These are phyloP conservation scores for Macropodus opercularis DNA, from an alignment of 2,797 vertebrate genomes.

Conservation along the genomic window DNA sequence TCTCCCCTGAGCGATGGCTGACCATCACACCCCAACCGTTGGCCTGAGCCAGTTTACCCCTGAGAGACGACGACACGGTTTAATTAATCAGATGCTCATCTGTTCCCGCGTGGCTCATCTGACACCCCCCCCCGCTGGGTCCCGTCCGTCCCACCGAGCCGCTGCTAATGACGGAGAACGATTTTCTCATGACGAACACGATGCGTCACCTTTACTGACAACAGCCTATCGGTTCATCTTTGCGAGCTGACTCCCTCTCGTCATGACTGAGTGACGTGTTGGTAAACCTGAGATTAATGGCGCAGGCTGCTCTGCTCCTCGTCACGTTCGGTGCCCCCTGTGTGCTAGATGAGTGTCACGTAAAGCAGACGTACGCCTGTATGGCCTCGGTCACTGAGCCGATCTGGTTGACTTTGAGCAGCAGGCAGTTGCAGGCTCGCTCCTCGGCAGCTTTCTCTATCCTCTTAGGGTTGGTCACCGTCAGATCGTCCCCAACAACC, in stretches of 20 bases:
- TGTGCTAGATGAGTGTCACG: too few species aligned
- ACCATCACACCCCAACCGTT: slow-evolving; percentile 98
- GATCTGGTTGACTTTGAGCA: slow-evolving; percentile 97
- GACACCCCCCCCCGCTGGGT: slow-evolving; percentile 18
- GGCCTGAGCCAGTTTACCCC: slow-evolving; percentile 94
- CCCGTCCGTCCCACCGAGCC: not conserved
- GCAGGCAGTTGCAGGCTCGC: slow-evolving; percentile 93
- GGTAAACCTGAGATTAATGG: slow-evolving; percentile 32
- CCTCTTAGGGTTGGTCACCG: slow-evolving; percentile 92
- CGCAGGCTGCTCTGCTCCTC: too few species aligned
- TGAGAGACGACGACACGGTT: slow-evolving; percentile 24
- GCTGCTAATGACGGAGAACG: slow-evolving; percentile 25
- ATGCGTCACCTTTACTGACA: slow-evolving; percentile 34
- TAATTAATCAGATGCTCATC: slow-evolving; percentile 27
- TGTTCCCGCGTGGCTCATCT: too few species aligned
- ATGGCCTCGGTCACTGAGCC: slow-evolving; percentile 92
- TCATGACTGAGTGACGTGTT: slow-evolving; percentile 23
- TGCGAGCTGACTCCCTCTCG: not conserved
- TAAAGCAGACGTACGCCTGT: slow-evolving; percentile 82
- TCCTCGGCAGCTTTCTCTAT: slow-evolving; percentile 92
- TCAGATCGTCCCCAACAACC: slow-evolving; percentile 93
- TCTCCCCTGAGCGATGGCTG: slow-evolving; percentile 95
- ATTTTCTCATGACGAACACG: slow-evolving; percentile 14
- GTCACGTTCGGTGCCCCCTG: too few species aligned
- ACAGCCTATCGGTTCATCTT: slow-evolving; percentile 18